Base-by-base conservation (phyloP, 2,888 invertebrate species). In the Helleia helle region DNA sequence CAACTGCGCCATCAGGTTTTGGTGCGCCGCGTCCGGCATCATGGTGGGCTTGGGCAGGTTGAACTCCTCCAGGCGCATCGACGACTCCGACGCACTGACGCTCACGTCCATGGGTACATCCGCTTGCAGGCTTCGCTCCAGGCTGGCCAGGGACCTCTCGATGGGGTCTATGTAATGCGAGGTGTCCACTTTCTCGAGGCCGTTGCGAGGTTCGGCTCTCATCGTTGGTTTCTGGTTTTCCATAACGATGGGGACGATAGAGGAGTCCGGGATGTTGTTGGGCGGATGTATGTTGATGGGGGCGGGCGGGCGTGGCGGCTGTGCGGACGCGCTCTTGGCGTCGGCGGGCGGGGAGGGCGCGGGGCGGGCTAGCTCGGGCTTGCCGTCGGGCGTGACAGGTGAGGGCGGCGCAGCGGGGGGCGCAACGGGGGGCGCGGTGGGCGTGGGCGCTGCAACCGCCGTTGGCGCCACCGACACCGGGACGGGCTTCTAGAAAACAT, bases 111-210 rank as follows among this genome's bases (percentile, higher is more conserved):
- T 86, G 42, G 88, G 88, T 46, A 85, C 80, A 39, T 87, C 87
- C 39, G 76, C 86, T 54, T 87, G 88, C 28, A 87, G 74, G 49
- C 86, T 87, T 37, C 90, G 87, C 70, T 91, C 91, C 51, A 91
- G 74, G 54, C 88, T 90, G 36, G 91, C 91, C 56, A 91, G 76
- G 40, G 91, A 90, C 53, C 90, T 88, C 70, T 91, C 91, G 55
- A 91, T 84, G 12, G 91, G 91, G 68, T 91, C 91, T 42, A 90
- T 88, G 55, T 76, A 83, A 46, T 77, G 84, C 13, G 81, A 79
- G 4, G 77, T 48, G 45, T 83, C 83, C 1, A 75, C 57, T 49
- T 79, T 83, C 42, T 83, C 83, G 34, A 81, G 64, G 1, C 81
- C 84, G 58, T 76, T 87, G 50, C 67, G 71, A 42, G 73, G 58